These are phyloP conservation scores for Nomada fabriciana DNA, from an alignment of 2,888 invertebrate genomes.

Conservation along the genomic window DNA sequence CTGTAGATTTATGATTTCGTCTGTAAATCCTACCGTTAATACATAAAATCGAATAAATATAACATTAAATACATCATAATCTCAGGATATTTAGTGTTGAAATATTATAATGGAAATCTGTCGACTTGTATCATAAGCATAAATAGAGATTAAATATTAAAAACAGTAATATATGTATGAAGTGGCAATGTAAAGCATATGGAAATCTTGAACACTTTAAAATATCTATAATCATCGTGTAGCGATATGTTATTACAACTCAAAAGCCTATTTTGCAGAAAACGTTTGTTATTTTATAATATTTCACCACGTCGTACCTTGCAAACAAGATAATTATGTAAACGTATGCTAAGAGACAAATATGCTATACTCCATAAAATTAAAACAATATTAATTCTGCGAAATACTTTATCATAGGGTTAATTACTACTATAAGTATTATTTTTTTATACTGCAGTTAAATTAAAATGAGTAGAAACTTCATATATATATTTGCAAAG, in stretches of 20 bases:
- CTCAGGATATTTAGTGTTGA: constrained; percentile 43
- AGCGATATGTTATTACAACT: too few species aligned
- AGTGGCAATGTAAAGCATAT: not conserved
- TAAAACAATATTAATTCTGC: constrained; percentile 54
- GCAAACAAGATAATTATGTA: constrained; percentile 32
- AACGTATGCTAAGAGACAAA: constrained; percentile 27
- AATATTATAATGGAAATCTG: constrained; percentile 30
- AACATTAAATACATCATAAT: not conserved
- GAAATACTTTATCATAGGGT: constrained; percentile 34
- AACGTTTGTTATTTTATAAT: constrained; percentile 4
- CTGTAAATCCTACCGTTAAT: constrained; percentile 18
- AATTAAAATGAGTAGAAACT: constrained; percentile 39
- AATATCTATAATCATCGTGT: not conserved
- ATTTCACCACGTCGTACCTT: constrained; percentile 16
- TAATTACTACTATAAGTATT: constrained; percentile 35
- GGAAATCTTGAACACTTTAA: not conserved
- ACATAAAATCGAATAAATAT: constrained; percentile 21
- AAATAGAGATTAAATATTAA: not conserved
- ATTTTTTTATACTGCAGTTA: constrained; percentile 15
- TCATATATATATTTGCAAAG: constrained; percentile 32
- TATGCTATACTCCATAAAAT: constrained; percentile 28
- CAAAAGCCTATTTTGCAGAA: not conserved
- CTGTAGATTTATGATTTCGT: constrained; percentile 50
- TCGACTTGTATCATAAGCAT: not conserved
- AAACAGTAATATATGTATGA: not conserved